Conservation (phyloP, 37 sponge, comb jelly and placozoan species). For the Oopsacas minuta region DNA sequence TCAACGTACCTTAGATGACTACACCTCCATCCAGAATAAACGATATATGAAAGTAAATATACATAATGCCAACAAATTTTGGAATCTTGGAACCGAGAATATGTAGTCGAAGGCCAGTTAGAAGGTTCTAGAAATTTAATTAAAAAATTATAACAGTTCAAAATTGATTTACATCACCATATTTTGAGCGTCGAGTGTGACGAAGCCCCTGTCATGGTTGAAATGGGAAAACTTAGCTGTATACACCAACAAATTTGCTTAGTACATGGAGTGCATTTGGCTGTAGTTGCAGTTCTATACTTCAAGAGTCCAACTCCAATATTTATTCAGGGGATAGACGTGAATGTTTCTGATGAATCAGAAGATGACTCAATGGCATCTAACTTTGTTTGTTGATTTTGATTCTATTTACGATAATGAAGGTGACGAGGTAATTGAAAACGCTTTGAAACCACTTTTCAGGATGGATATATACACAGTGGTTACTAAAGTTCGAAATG, state of each 20-base stretch:
- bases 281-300: background rate
- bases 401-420: background rate
- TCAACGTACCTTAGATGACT: background rate
- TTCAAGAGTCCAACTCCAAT: background rate
- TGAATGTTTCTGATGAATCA: background rate
- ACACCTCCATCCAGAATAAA: background rate
- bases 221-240: background rate
- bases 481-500: background rate
- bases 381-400: background rate
- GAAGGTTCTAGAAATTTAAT: background rate
- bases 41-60: background rate
- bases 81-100: background rate
- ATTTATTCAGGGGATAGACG: no score
- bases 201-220: background rate
- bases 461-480: background rate
- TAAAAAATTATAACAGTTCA: background rate
- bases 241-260: background rate
- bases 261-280: slow-evolving; percentile 7
- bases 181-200: background rate
- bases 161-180: background rate
- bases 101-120: background rate
- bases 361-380: background rate
- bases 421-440: background rate
- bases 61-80: slow-evolving; percentile 5
- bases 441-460: background rate